Evolutionary conservation across 2,113 vertebrate genomes (phyloP).

Genomic region (Stigmatopora nigra): DNA sequence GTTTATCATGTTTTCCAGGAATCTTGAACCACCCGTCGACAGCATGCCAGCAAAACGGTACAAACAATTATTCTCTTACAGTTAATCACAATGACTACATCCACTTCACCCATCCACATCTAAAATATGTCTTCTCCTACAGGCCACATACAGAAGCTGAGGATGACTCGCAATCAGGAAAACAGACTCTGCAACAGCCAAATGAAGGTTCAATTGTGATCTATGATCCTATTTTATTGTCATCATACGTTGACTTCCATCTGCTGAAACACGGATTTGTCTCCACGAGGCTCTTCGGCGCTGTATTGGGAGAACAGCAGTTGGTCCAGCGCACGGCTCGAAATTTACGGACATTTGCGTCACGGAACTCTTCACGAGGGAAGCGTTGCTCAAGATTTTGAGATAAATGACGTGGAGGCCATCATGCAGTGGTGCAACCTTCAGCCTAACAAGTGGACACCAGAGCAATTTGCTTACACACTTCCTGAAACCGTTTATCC

Average conservation of each 20-base stretch:
- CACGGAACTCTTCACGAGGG: slow-evolving; percentile 69
- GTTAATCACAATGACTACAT: neutral
- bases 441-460: slow-evolving; percentile 69
- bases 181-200: neutral
- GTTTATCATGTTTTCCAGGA: slow-evolving; percentile 27
- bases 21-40: slow-evolving; percentile 35
- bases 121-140: neutral
- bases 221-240: neutral
- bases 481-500: slow-evolving; percentile 52
- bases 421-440: slow-evolving; percentile 76
- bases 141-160: slow-evolving; percentile 31
- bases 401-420: slow-evolving; percentile 61
- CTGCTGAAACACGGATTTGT: neutral
- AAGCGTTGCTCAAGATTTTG: slow-evolving; percentile 76
- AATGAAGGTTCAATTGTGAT: slow-evolving; percentile 26
- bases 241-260: neutral
- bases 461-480: slow-evolving; percentile 39
- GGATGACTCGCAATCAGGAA: slow-evolving; percentile 12
- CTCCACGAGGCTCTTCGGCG: slow-evolving; percentile 6
- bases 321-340: slow-evolving; percentile 67
- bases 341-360: slow-evolving; percentile 66
- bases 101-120: neutral
- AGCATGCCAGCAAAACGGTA: slow-evolving; percentile 50
- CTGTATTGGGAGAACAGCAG: slow-evolving; percentile 75
- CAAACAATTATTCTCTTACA: neutral